Evolutionary conservation across 2,797 vertebrate genomes (phyloP).

Genomic region (Mastacembelus armatus): DNA sequence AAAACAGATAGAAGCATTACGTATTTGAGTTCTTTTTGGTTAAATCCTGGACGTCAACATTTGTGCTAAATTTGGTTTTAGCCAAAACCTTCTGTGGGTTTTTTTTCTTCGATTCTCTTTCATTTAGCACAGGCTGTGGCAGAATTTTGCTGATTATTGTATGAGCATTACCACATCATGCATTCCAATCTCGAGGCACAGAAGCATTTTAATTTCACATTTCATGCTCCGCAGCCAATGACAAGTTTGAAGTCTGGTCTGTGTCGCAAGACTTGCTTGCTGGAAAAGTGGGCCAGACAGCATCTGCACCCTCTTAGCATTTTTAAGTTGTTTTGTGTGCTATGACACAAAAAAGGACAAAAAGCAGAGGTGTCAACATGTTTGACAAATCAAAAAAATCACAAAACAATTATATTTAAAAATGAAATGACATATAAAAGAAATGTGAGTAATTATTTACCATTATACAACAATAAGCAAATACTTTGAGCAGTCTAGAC

Average conservation of each 20-base stretch:
- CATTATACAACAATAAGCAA: too few relatives aligned
- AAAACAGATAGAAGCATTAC: constrained; percentile 35
- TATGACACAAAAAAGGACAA: not conserved
- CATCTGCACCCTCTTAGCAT: too few relatives aligned
- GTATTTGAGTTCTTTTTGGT: constrained; percentile 25
- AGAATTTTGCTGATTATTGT: constrained; percentile 60
- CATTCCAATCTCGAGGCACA: constrained; percentile 51
- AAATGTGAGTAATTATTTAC: constrained; percentile 6
- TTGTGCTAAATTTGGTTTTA: constrained; percentile 56
- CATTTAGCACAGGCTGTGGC: constrained; percentile 58
- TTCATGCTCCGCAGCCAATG: constrained; percentile 47
- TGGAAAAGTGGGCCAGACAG: constrained; percentile 44
- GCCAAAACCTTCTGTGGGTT: constrained; percentile 44
- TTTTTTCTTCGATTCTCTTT: constrained; percentile 54
- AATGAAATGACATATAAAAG: too few relatives aligned
- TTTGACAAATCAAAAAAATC: too few relatives aligned
- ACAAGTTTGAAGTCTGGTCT: constrained; percentile 27
- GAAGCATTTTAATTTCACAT: constrained; percentile 59
- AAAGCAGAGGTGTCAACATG: not conserved
- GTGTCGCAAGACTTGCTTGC: constrained; percentile 22
- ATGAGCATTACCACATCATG: constrained; percentile 55
- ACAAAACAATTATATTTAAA: too few relatives aligned
- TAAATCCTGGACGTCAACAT: constrained; percentile 54
- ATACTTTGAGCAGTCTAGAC: too few relatives aligned
- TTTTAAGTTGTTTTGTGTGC: not conserved